Evolutionary conservation across 2,797 vertebrate genomes (phyloP).

Genomic region (Crocidura indochinensis): DNA sequence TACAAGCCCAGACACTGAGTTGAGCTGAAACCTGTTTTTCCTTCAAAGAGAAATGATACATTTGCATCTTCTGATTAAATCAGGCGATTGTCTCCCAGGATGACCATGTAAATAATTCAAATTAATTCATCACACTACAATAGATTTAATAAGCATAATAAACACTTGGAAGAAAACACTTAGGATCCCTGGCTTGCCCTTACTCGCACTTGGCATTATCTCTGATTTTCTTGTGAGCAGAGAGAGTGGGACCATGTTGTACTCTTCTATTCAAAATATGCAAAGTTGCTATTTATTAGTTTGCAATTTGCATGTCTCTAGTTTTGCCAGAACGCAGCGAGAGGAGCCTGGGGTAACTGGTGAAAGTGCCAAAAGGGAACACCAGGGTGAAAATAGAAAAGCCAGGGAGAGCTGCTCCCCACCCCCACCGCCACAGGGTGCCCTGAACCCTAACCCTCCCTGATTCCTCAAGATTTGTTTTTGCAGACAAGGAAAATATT

Average conservation of each 20-base stretch:
- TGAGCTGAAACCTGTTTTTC: constrained; percentile 64
- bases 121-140: constrained; percentile 77
- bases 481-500: constrained; percentile 72
- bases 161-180: constrained; percentile 74
- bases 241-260: constrained; percentile 47
- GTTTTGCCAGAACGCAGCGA: constrained; percentile 75
- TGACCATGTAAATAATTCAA: constrained; percentile 81
- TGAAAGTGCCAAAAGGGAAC: constrained; percentile 64
- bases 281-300: constrained; percentile 85
- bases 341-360: constrained; percentile 59
- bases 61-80: constrained; percentile 72
- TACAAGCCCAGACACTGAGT: constrained; percentile 44
- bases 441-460: constrained; percentile 61
- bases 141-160: constrained; percentile 78
- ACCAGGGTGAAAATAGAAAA: constrained; percentile 55
- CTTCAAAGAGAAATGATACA: constrained; percentile 69
- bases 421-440: not conserved
- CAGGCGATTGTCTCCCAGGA: constrained; percentile 73
- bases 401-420: not conserved
- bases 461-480: constrained; percentile 46
- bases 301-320: constrained; percentile 84
- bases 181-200: constrained; percentile 60
- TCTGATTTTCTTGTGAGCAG: constrained; percentile 67
- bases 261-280: constrained; percentile 83
- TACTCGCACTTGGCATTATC: constrained; percentile 52